phyloP scores from a whole-genome alignment of 2,888 invertebrate species.

The Drosophila rubida region DNA sequence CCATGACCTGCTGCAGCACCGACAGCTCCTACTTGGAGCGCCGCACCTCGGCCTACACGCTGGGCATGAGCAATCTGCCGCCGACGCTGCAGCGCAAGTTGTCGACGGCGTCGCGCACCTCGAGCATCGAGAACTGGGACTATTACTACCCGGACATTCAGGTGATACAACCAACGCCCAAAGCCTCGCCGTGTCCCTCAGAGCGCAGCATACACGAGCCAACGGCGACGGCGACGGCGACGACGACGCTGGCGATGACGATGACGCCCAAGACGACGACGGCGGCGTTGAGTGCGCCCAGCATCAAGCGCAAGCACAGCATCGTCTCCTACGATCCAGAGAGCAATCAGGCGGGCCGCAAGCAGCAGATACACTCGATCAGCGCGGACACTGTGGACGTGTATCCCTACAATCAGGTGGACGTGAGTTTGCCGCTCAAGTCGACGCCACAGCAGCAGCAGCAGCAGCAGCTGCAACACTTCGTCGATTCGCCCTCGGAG shows the following conservation, averaged over 20 bases:
- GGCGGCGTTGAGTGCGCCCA: constrained; percentile 50
- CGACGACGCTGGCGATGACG: neutral
- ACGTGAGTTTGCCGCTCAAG: constrained; percentile 48
- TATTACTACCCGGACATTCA: constrained; percentile 88
- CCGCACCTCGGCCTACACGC: constrained; percentile 91
- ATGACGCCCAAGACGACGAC: too few species aligned
- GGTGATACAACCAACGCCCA: constrained; percentile 92
- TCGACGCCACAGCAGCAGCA: constrained; percentile 50
- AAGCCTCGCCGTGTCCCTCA: constrained; percentile 92
- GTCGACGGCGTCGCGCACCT: constrained; percentile 82
- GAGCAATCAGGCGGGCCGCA: constrained; percentile 81
- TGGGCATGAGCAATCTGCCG: constrained; percentile 88
- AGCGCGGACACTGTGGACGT: constrained; percentile 83
- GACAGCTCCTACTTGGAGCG: constrained; percentile 93
- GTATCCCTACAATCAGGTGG: constrained; percentile 80
- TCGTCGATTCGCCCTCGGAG: constrained; percentile 79
- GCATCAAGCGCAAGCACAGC: constrained; percentile 82
- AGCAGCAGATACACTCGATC: constrained; percentile 83
- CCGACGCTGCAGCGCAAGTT: constrained; percentile 83
- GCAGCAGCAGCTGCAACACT: constrained; percentile 65
- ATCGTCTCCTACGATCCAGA: constrained; percentile 84
- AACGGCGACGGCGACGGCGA: neutral
- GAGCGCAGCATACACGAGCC: constrained; percentile 85
- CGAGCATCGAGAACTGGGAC: constrained; percentile 86
- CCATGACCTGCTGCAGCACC: constrained; percentile 93